Conservation (phyloP, 2,797 vertebrate species). For the Girardinus metallicus region DNA sequence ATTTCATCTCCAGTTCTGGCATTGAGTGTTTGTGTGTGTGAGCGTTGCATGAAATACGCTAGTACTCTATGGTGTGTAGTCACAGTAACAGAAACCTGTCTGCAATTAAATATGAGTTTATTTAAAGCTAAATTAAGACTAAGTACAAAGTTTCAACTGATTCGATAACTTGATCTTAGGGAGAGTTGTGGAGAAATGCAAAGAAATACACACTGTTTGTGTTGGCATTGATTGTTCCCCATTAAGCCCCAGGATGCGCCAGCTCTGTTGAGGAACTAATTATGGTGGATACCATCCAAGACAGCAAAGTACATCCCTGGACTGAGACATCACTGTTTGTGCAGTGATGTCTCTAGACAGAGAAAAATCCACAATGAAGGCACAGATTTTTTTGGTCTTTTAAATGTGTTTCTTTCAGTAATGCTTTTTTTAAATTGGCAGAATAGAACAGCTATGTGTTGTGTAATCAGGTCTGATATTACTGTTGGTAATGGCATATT, state of each 20-base stretch:
- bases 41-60: conserved; percentile 1
- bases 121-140: conserved; percentile 14
- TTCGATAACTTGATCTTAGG: conserved; percentile 48
- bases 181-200: conserved; percentile 30
- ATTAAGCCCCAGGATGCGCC: conserved; percentile 74
- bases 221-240: conserved; percentile 75
- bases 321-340: conserved; percentile 60
- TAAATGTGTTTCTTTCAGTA: conserved; percentile 7
- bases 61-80: conserved; percentile 11
- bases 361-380: conserved; percentile 20
- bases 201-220: conserved; percentile 66
- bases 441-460: conserved; percentile 1
- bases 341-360: conserved; percentile 49
- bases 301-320: conserved; percentile 58
- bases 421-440: neutral
- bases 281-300: conserved; percentile 74
- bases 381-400: conserved; percentile 26
- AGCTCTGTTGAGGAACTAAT: conserved; percentile 76
- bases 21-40: conserved; percentile 19
- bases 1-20: conserved; percentile 49
- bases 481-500: neutral
- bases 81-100: conserved; percentile 26
- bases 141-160: conserved; percentile 49
- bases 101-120: conserved; percentile 26
- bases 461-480: conserved; percentile 3